A percentile compares a stretch with the other conserved stretches of the same genome.
Conservation (phyloP, 1,140 invertebrate species). For the Penaeus indicus region DNA sequence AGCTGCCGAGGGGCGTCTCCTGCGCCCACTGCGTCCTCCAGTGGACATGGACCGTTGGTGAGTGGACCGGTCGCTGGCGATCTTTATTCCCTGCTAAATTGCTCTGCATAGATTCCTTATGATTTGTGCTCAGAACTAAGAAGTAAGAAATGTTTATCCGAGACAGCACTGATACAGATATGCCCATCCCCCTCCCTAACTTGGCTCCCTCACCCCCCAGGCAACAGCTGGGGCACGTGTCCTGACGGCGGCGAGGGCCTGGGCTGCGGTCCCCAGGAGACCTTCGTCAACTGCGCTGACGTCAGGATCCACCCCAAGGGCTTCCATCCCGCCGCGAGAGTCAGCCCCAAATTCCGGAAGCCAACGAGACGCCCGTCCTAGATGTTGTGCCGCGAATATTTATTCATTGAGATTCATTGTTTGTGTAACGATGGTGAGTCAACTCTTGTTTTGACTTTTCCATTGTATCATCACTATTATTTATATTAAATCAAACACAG, state of each 20-base stretch:
- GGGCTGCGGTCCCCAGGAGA: constrained; percentile 70
- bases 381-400: not conserved
- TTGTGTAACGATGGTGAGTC: too few species aligned
- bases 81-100: not conserved
- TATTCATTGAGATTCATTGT: too few species aligned
- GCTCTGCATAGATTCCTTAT: too few species aligned
- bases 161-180: too few species aligned
- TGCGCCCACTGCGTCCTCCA: constrained; percentile 79
- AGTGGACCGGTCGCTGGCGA: not conserved
- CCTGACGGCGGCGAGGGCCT: constrained; percentile 64
- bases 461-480: too few species aligned
- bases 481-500: too few species aligned
- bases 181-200: too few species aligned
- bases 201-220: constrained; percentile 1
- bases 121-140: too few species aligned
- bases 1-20: constrained; percentile 79
- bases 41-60: constrained; percentile 74
- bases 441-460: too few species aligned
- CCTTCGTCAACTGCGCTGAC: constrained; percentile 68
- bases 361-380: not conserved
- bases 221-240: constrained; percentile 68
- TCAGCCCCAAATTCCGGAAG: not conserved
- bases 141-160: too few species aligned
- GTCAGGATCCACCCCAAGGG: constrained; percentile 46
- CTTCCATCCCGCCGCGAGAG: not conserved